phyloP scores from a whole-genome alignment of 1,140 invertebrate genomes.

The Zaprionus africanus region DNA sequence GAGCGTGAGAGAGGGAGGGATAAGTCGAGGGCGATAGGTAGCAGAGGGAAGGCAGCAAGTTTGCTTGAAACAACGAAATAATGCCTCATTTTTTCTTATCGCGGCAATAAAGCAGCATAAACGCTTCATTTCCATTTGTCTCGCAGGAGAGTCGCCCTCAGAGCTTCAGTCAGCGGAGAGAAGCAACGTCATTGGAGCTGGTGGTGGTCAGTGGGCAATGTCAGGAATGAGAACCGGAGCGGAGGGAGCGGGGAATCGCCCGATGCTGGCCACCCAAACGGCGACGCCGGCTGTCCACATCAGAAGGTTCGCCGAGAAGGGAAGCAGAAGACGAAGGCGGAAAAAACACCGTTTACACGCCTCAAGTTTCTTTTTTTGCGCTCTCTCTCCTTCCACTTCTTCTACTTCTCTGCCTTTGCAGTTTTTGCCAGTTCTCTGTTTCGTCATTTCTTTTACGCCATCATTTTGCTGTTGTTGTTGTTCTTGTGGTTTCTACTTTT shows the following conservation, averaged over 20 bases:
- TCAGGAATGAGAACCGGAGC: not conserved
- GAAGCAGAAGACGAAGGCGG: conserved; percentile 34
- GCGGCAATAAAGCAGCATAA: conserved; percentile 83
- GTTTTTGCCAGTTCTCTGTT: conserved; percentile 54
- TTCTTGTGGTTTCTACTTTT: conserved; percentile 51
- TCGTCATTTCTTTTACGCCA: conserved; percentile 66
- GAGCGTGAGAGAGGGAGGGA: conserved; percentile 8
- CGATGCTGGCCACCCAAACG: conserved; percentile 63
- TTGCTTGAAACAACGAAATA: conserved; percentile 77
- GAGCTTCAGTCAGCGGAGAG: conserved; percentile 55
- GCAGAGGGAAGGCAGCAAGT: conserved; percentile 42
- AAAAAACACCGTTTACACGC: conserved; percentile 79
- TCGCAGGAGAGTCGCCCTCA: conserved; percentile 70
- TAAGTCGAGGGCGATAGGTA: conserved; percentile 22
- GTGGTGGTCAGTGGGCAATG: conserved; percentile 36
- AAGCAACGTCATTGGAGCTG: conserved; percentile 65
- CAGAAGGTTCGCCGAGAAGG: conserved; percentile 47
- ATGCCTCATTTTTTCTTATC: conserved; percentile 84
- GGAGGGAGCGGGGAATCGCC: conserved; percentile 13
- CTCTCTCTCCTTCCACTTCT: conserved; percentile 31
- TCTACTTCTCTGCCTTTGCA: conserved; percentile 35
- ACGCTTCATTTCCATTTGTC: conserved; percentile 84
- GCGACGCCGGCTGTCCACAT: conserved; percentile 61
- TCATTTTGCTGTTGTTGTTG: conserved; percentile 46
- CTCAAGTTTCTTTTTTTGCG: conserved; percentile 55